Base-by-base conservation (phyloP, 1,140 invertebrate species). In the Lutraria rhynchaena region DNA sequence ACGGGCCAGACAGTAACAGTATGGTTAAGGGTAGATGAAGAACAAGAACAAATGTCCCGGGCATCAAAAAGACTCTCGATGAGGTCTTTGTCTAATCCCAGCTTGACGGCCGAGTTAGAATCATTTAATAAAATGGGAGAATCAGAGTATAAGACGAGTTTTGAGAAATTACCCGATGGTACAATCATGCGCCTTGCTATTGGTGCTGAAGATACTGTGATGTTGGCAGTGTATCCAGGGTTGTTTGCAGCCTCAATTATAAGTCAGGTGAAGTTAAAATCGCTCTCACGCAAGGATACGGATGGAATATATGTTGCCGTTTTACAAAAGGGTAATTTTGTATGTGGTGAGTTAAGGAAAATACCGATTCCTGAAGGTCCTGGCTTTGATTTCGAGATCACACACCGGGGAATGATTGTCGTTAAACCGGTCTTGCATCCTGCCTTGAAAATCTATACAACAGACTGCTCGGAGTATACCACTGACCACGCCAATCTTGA, bases 281-380 rank as follows among this genome's bases (percentile, higher is more conserved):
- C 76, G 13, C 37, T 80, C 24, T 69, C 76, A 11, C 69, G 67
- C 24, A 80, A 80, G 46, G 76, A 80, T 13, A 53, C 65, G 5
- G 76, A 80, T 31, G 76, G 76, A 4, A 80, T 80, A 24, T 80
- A 80, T 41, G 76, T 80, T 1, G 76, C 76, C 7, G 65, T 80
- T 4, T 35, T 80, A 24, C 46, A 69, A 31, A 37, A 33, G 24
- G 76, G 76, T 1, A 58, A 80, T 15, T 80, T 80, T 60, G 65
- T 70, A 29, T 69, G 63, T 57, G 76, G 76, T 0, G 76, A 80
- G 27, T 37, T 80, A 7, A 53, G 76, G 27, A 80, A 80, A 37
- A 41, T 80, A 15, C 76, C 76, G 27, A 80, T 80, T 31, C 76
- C 76, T 11, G 76, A 80, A 60, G 76, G 76, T n/a, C 76, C 76